Conservation (phyloP, 2,888 invertebrate genomes). For the Torymus aiolomorphi region DNA sequence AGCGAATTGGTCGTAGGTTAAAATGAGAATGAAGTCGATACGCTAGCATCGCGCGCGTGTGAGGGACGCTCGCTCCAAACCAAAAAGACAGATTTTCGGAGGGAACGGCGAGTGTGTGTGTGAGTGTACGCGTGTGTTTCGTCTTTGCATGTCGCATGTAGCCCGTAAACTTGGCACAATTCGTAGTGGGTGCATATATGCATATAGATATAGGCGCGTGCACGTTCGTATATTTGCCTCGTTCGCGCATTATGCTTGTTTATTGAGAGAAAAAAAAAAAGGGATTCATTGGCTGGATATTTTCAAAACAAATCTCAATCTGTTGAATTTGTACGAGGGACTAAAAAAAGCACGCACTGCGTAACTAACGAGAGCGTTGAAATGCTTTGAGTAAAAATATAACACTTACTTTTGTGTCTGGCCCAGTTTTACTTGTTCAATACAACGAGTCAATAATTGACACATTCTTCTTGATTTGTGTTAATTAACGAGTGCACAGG, state of each 20-base stretch:
- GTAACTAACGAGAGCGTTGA: neutral
- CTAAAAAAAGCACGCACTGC: neutral
- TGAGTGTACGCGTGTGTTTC: neutral
- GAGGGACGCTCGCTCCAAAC: neutral
- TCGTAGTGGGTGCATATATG: slow-evolving; percentile 13
- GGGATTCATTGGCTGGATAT: neutral
- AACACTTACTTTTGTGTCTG: slow-evolving; percentile 9
- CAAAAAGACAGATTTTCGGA: neutral
- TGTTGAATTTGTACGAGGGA: neutral
- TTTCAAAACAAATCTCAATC: neutral
- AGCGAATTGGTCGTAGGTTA: no score
- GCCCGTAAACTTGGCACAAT: slow-evolving; percentile 20
- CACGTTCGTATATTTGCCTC: neutral
- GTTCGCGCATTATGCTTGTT: neutral
- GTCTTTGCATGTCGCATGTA: slow-evolving; percentile 20
- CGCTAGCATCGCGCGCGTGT: no score
- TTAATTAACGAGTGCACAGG: slow-evolving; percentile 20
- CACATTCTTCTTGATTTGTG: slow-evolving; percentile 22
- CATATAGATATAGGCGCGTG: neutral
- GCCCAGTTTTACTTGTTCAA: slow-evolving; percentile 33
- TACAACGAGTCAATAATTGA: slow-evolving; percentile 28
- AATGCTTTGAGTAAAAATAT: slow-evolving; percentile 22
- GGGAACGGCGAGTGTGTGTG: no score
- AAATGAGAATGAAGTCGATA: no score
- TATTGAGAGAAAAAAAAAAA: neutral